Percentiles rank a stretch among this genome's conserved stretches.
phyloP scores from a whole-genome alignment of 2,797 vertebrate species.

The Rhinatrema bivittatum region DNA sequence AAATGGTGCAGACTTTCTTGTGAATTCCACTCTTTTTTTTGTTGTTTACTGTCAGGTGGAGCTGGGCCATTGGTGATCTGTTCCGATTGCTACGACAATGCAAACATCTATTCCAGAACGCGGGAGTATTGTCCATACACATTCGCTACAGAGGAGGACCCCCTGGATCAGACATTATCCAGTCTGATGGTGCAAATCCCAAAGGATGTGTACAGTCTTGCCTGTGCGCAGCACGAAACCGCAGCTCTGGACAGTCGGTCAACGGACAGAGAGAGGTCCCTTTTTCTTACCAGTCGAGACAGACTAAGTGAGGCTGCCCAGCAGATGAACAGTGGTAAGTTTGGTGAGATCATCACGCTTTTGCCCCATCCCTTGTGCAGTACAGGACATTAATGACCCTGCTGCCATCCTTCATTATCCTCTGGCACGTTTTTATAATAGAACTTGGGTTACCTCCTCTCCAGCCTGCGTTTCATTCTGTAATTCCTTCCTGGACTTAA shows the following conservation, averaged over 20 bases:
- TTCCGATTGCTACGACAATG: constrained; percentile 93
- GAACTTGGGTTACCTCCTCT: too few species aligned
- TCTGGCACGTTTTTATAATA: too few species aligned
- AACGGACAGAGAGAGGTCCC: constrained; percentile 53
- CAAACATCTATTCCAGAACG: constrained; percentile 86
- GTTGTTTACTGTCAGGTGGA: constrained; percentile 29
- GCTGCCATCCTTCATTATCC: too few species aligned
- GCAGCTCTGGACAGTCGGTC: constrained; percentile 56
- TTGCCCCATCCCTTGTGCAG: neutral
- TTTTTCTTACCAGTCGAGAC: constrained; percentile 60
- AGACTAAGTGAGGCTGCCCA: constrained; percentile 45
- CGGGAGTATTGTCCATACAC: constrained; percentile 88
- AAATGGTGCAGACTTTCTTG: too few species aligned
- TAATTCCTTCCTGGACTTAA: too few species aligned
- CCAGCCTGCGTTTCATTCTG: too few species aligned
- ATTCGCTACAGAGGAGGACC: constrained; percentile 77
- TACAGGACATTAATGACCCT: neutral
- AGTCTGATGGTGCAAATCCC: constrained; percentile 60
- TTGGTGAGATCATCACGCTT: neutral
- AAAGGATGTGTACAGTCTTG: constrained; percentile 49
- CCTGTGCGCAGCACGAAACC: constrained; percentile 45
- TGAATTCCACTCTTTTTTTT: too few species aligned
- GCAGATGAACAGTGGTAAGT: constrained; percentile 63
- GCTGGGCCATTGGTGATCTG: constrained; percentile 77
- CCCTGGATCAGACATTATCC: constrained; percentile 63